Evolutionary conservation across 1,140 invertebrate species (phyloP).

Genomic region (Leptopilina boulardi): DNA sequence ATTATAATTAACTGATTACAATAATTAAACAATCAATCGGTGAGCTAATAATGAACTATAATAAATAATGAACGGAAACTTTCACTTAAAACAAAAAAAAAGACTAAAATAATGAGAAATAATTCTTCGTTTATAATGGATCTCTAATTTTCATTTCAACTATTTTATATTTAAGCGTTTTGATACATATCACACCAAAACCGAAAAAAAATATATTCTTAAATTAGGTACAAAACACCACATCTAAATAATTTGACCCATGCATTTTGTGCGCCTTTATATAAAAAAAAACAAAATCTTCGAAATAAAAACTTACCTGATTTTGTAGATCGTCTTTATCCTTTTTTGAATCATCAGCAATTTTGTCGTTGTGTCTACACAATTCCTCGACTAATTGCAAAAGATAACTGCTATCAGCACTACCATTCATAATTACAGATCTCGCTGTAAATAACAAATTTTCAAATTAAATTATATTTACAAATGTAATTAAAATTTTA

Average conservation of each 20-base stretch:
- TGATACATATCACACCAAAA: constrained; percentile 46
- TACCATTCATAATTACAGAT: constrained; percentile 71
- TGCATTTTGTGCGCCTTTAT: constrained; percentile 57
- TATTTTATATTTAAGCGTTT: constrained; percentile 46
- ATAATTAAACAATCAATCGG: no score
- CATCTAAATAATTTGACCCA: constrained; percentile 43
- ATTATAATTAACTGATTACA: no score
- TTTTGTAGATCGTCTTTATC: constrained; percentile 83
- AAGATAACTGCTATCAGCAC: constrained; percentile 73
- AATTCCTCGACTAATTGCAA: constrained; percentile 80
- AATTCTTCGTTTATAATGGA: neutral
- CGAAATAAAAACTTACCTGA: constrained; percentile 77
- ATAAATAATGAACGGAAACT: no score
- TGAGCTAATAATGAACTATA: no score
- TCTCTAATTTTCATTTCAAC: constrained; percentile 38
- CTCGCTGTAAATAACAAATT: constrained; percentile 67
- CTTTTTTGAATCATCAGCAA: constrained; percentile 79
- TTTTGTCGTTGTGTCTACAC: constrained; percentile 78
- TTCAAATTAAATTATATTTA: neutral
- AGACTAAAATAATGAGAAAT: no score
- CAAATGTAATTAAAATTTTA: constrained; percentile 35
- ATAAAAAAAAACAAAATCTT: constrained; percentile 29
- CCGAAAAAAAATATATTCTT: constrained; percentile 48
- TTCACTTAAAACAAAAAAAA: neutral
- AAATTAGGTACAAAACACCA: constrained; percentile 59